These are phyloP conservation scores for Taenaris catops DNA, from an alignment of 2,888 invertebrate species.

Conservation along the genomic window DNA sequence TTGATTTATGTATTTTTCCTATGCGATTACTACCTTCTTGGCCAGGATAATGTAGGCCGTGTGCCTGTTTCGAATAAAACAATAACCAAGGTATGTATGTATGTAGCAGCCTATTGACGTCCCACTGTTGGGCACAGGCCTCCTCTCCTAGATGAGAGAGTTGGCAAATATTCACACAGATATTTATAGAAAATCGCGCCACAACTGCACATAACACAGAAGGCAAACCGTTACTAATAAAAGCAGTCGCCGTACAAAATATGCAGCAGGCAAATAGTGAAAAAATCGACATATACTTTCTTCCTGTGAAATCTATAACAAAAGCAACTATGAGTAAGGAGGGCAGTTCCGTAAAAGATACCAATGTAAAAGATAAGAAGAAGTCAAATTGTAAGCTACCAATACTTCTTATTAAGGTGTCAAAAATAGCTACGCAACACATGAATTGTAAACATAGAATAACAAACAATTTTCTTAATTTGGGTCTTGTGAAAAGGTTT, in stretches of 20 bases:
- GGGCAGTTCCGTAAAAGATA: slow-evolving; percentile 56
- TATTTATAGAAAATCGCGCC: slow-evolving; percentile 52
- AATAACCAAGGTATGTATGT: slow-evolving; percentile 44
- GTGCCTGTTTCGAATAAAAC: no score
- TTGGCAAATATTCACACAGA: slow-evolving; percentile 41
- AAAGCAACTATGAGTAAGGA: slow-evolving; percentile 48
- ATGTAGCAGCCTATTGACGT: slow-evolving; percentile 56
- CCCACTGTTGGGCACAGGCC: no score
- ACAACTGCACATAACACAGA: slow-evolving; percentile 50
- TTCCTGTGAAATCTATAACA: slow-evolving; percentile 45
- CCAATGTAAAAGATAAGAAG: slow-evolving; percentile 52
- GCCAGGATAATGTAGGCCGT: no score
- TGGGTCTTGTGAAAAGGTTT: slow-evolving; percentile 40
- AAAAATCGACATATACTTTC: slow-evolving; percentile 41
- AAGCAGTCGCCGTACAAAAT: slow-evolving; percentile 43
- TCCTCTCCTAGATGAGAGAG: no score
- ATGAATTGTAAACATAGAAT: slow-evolving; percentile 44
- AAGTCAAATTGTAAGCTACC: slow-evolving; percentile 48
- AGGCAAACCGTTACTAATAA: slow-evolving; percentile 38
- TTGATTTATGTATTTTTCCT: no score
- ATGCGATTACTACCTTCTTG: no score
- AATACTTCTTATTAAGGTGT: slow-evolving; percentile 47
- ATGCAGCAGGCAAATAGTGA: slow-evolving; percentile 32
- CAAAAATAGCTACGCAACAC: slow-evolving; percentile 45
- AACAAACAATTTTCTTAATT: slow-evolving; percentile 41